Evolutionary conservation across 2,113 vertebrate species (phyloP).

Genomic region (Chloropsis cyanopogon): DNA sequence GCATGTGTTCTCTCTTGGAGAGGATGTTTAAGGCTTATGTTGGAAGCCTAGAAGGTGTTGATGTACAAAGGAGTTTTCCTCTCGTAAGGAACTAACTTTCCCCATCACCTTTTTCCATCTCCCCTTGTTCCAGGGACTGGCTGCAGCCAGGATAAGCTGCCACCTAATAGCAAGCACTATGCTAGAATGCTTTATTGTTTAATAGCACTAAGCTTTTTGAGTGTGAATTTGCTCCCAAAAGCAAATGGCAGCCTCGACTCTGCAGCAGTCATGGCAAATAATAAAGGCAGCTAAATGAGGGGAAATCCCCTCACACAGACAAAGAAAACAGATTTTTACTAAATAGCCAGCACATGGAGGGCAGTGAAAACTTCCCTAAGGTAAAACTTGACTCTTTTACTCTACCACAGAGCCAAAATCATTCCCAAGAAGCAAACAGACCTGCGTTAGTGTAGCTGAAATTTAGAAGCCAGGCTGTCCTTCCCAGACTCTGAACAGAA

Average conservation of each 20-base stretch:
- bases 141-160: neutral
- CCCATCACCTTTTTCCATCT: neutral
- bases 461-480: neutral
- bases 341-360: neutral
- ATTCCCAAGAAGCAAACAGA: neutral
- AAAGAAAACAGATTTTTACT: neutral
- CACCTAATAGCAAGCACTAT: neutral
- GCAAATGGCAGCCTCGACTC: neutral
- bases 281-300: neutral
- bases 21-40: neutral
- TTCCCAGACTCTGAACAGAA: neutral
- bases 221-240: neutral
- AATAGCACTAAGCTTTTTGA: neutral
- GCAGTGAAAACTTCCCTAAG: neutral
- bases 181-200: neutral
- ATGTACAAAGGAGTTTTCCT: neutral
- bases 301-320: neutral
- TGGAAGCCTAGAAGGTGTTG: neutral
- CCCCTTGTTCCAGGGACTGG: neutral
- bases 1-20: neutral
- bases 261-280: neutral
- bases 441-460: neutral
- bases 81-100: neutral
- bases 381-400: neutral
- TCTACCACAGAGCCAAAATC: neutral